Evolutionary conservation across 2,888 invertebrate genomes (phyloP), one percentile per base, ranked within the genome.

Genomic region (Cephus rjabovi): DNA sequence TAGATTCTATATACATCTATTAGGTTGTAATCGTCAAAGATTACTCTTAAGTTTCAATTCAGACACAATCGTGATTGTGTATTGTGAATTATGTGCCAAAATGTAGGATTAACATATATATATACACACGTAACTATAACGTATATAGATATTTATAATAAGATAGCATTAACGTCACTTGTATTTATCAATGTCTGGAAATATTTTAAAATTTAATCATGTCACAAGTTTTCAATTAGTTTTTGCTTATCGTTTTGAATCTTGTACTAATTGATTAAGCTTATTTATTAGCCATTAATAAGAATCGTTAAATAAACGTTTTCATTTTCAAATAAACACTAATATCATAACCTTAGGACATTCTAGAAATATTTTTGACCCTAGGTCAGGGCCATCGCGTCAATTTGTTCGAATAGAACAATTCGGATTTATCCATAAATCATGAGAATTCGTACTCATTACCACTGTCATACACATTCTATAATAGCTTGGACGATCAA

Each of bases 51-150:
- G 81, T 85, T 84, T 81, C 68, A 68, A 79, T 79, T 84, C 83
- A 68, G 77, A 86, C 87, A 87, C 86, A 84, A 84, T 83, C 73
- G 76, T 81, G 79, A 86, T 89, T 87, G 89, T 87, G 87, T 83
- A 84, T 82, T 86, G 91, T 91, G 91, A 90, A 91, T 91, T 86
- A 90, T 87, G 91, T 91, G 91, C 91, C 91, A 91, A 91, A 90
- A 83, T 79, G 69, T 89, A 89, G 87, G 81, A 85, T 88, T 86
- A 89, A 80, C 75, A 80, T 31, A 33, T 35, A 35, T 35, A 35
- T 35, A 30, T 33, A 70, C 1, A 30, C 4, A 31, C 71, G 9
- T 34, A 34, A 34, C 31, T 71, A 12, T 31, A 71, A 34, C 33
- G 2, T 71, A 71, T 34, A 71, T 34, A 71, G 12, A 31, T 34